Conservation (phyloP, 2,113 vertebrate genomes). For the Ptychochromis oligacanthus region DNA sequence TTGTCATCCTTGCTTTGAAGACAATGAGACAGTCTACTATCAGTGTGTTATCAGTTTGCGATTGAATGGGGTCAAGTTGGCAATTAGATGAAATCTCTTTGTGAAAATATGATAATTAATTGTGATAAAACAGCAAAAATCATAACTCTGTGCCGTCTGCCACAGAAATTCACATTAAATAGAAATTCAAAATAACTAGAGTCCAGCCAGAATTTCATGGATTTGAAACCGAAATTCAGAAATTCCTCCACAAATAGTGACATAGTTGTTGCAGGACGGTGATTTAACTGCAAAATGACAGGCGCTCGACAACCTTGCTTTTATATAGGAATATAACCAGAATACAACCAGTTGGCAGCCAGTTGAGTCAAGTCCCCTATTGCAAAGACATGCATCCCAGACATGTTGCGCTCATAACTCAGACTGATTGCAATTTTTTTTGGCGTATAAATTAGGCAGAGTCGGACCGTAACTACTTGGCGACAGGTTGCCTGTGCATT, state of each 20-base stretch:
- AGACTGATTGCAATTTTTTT: neutral
- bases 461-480: neutral
- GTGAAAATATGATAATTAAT: neutral
- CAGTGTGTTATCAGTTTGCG: neutral
- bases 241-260: neutral
- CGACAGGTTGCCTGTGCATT: neutral
- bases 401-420: neutral
- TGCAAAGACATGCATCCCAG: neutral
- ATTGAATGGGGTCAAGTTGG: neutral
- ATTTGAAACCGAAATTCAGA: too few species aligned
- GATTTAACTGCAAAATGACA: neutral
- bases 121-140: neutral
- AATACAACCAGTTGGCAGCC: neutral
- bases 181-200: neutral
- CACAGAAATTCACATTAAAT: too few species aligned
- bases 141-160: neutral
- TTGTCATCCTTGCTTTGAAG: neutral
- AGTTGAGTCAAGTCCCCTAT: neutral
- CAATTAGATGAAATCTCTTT: neutral
- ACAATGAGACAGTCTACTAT: neutral
- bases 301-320: neutral
- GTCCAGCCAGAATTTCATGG: neutral
- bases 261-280: neutral
- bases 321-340: neutral
- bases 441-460: neutral